Evolutionary conservation across 2,888 invertebrate genomes (phyloP).

Genomic region (Eupithecia abbreviata): DNA sequence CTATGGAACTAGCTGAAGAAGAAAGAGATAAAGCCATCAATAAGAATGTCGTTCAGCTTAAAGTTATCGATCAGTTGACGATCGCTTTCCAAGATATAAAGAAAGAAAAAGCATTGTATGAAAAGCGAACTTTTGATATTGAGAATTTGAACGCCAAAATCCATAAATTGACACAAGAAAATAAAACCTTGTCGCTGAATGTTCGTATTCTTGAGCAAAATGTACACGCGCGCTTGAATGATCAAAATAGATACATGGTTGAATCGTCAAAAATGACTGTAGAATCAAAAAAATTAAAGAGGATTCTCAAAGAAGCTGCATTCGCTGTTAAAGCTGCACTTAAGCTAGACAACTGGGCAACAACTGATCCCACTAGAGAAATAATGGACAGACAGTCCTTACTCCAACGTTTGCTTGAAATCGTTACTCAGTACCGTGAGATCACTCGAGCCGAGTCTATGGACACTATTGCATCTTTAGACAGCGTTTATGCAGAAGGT

Average conservation of each 20-base stretch:
- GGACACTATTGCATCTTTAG: conserved; percentile 78
- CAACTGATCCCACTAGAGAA: conserved; percentile 64
- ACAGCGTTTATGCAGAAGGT: conserved; percentile 84
- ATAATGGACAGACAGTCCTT: conserved; percentile 76
- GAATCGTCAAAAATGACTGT: conserved; percentile 77
- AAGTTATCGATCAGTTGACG: conserved; percentile 86
- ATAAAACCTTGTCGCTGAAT: conserved; percentile 75
- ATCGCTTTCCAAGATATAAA: conserved; percentile 82
- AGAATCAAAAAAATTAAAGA: conserved; percentile 82
- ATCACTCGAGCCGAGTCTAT: conserved; percentile 68
- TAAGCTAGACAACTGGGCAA: conserved; percentile 55
- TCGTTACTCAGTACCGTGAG: conserved; percentile 76
- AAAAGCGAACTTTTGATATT: conserved; percentile 70
- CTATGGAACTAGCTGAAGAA: conserved; percentile 83
- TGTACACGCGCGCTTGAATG: conserved; percentile 78
- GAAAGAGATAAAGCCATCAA: conserved; percentile 86
- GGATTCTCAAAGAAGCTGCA: conserved; percentile 85
- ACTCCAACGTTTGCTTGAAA: conserved; percentile 82
- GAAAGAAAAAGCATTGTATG: conserved; percentile 71
- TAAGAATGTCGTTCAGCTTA: conserved; percentile 85
- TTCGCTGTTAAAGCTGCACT: conserved; percentile 84
- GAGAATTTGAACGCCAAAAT: conserved; percentile 71
- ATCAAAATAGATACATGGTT: conserved; percentile 74
- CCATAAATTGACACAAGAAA: conserved; percentile 70
- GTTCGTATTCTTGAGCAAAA: conserved; percentile 83